Conservation (phyloP, 2,797 vertebrate genomes). For the Echeneis naucrates region DNA sequence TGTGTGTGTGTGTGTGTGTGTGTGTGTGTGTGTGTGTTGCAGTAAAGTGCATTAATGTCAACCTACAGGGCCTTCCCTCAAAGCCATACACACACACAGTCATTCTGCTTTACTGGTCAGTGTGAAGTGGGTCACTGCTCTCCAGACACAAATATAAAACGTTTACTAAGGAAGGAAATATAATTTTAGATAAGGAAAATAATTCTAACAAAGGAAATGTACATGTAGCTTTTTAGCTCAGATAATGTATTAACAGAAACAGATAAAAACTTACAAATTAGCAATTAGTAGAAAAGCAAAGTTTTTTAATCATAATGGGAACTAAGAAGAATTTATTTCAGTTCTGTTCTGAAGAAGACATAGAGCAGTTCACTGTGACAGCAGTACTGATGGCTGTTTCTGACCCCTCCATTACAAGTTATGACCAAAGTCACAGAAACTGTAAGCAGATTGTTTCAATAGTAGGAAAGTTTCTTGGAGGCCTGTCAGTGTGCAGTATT, state of each 20-base stretch:
- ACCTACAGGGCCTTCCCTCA: conserved; percentile 55
- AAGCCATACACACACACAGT: conserved; percentile 25
- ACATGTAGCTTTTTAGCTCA: conserved; percentile 12
- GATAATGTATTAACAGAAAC: conserved; percentile 1
- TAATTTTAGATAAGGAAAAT: conserved; percentile 54
- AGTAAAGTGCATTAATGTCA: conserved; percentile 49
- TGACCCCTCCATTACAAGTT: neutral
- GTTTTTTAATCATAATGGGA: neutral
- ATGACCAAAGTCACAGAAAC: neutral
- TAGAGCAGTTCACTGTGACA: neutral
- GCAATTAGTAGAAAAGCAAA: neutral
- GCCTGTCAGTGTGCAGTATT: neutral
- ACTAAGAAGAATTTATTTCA: neutral
- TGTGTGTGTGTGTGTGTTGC: conserved; percentile 6
- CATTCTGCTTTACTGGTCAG: conserved; percentile 43
- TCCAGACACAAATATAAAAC: conserved; percentile 30
- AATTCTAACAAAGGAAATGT: conserved; percentile 19
- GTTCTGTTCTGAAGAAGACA: conserved; percentile 1
- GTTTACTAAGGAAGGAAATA: conserved; percentile 34
- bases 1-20: conserved; percentile 18
- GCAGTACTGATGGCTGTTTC: neutral
- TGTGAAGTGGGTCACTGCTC: conserved; percentile 59
- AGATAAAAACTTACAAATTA: conserved; percentile 1
- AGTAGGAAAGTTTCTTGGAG: no score
- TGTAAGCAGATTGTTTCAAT: neutral